phyloP scores from a whole-genome alignment of 1,140 invertebrate species.

The Platorchestia sp. region DNA sequence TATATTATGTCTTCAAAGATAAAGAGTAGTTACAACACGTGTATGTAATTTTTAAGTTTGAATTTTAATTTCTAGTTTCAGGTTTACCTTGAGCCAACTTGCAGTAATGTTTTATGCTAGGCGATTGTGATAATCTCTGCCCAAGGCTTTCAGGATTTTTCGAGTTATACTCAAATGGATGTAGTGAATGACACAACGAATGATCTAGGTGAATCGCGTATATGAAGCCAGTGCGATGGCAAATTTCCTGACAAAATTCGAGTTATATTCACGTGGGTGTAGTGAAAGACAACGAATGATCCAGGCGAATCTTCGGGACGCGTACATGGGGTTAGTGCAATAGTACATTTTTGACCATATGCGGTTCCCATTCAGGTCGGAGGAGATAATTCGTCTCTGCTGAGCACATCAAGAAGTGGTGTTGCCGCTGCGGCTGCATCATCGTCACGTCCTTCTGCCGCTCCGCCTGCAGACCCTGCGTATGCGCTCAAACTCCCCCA shows the following conservation, averaged over 20 bases:
- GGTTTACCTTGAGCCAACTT: neutral
- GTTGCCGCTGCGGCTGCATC: neutral
- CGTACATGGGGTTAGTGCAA: neutral
- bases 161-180: neutral
- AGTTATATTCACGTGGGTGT: neutral
- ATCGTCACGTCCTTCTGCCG: neutral
- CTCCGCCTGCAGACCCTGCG: neutral
- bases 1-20: too few species aligned
- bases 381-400: neutral
- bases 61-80: neutral
- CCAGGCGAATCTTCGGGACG: neutral
- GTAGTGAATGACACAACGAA: neutral
- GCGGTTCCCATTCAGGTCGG: neutral
- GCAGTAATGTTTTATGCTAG: neutral
- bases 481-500: conserved; percentile 34
- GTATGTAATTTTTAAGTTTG: too few species aligned
- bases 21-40: too few species aligned
- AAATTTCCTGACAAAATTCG: neutral
- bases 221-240: neutral
- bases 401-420: neutral
- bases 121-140: neutral
- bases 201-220: neutral
- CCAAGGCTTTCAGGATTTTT: neutral
- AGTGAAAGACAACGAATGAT: neutral
- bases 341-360: neutral